phyloP scores from a whole-genome alignment of 2,797 vertebrate genomes.

The Gadopsis marmoratus region DNA sequence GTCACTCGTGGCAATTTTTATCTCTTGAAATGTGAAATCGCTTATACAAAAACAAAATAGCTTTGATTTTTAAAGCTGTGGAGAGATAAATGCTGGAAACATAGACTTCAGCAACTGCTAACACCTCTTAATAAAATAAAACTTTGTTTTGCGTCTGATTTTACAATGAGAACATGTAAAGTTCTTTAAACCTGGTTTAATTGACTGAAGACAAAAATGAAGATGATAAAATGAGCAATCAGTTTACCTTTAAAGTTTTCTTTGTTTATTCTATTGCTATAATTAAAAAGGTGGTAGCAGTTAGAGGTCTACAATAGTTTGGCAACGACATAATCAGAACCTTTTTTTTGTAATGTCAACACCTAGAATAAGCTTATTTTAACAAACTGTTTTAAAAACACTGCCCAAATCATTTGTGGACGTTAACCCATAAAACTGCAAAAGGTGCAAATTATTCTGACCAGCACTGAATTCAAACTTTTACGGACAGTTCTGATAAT shows the following conservation, averaged over 20 bases:
- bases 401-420: constrained; percentile 13
- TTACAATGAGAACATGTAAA: constrained; percentile 28
- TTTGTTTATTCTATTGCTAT: constrained; percentile 25
- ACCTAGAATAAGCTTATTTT: constrained; percentile 2
- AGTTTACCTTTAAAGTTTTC: constrained; percentile 17
- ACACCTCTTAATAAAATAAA: constrained; percentile 21
- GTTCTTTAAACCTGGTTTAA: constrained; percentile 21
- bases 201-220: constrained; percentile 9
- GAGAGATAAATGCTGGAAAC: constrained; percentile 34
- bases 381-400: constrained; percentile 22
- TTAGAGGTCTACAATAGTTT: constrained; percentile 43
- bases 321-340: constrained; percentile 33
- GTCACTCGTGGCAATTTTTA: constrained; percentile 52
- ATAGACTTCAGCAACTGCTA: constrained; percentile 23
- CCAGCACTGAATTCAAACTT: constrained; percentile 44
- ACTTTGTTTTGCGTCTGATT: constrained; percentile 1
- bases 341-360: constrained; percentile 30
- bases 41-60: constrained; percentile 39
- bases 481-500: constrained; percentile 67
- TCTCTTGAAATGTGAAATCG: constrained; percentile 40
- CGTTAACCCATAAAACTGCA: constrained; percentile 39
- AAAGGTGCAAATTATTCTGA: constrained; percentile 58
- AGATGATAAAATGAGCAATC: constrained; percentile 4
- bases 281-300: constrained; percentile 20
- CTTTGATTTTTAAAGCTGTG: constrained; percentile 45